Evolutionary conservation across 2,888 invertebrate genomes (phyloP), one percentile per base, ranked within the genome.

Genomic region (Proisotoma minuta): DNA sequence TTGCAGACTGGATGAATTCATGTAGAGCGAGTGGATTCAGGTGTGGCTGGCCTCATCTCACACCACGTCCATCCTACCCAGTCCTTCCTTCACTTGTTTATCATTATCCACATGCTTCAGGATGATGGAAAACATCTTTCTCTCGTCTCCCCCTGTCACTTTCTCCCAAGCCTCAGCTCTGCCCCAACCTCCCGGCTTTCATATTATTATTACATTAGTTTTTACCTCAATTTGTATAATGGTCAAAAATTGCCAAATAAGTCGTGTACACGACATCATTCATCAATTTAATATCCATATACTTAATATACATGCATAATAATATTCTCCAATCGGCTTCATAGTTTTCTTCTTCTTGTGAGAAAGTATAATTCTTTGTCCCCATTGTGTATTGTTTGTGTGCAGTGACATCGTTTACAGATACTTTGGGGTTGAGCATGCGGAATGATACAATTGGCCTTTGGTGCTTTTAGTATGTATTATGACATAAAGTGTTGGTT

Each of bases 211-310:
- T n/a, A n/a, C n/a, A n/a, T n/a, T 34, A 34, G 34, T 34, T 15
- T 15, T 43, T 20, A 4, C 18, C 20, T 43, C 43, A 43, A 56
- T 56, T 56, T 43, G 5, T 3, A 3, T 56, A 56, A 56, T 56
- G 56, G 56, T 56, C 56, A 40, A 40, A 43, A 56, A 56, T 56
- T 56, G 56, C 26, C 18, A 56, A 56, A 56, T 20, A 43, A 15
- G 18, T 43, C 43, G 5, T 43, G 10, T 43, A 43, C 43, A 43
- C 43, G 43, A 43, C 43, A 43, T 43, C 34, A 10, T 15, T 34
- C n/a, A n/a, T n/a, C n/a, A n/a, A n/a, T n/a, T n/a, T n/a, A n/a
- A 43, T 43, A 5, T 43, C 43, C 34, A 34, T 34, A 10, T 15
- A 34, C 18, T 43, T 43, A 43, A 43, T 43, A 43, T 18, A 43